Evolutionary conservation across 1,140 invertebrate species (phyloP).

Genomic region (Neodiprion fabricii): DNA sequence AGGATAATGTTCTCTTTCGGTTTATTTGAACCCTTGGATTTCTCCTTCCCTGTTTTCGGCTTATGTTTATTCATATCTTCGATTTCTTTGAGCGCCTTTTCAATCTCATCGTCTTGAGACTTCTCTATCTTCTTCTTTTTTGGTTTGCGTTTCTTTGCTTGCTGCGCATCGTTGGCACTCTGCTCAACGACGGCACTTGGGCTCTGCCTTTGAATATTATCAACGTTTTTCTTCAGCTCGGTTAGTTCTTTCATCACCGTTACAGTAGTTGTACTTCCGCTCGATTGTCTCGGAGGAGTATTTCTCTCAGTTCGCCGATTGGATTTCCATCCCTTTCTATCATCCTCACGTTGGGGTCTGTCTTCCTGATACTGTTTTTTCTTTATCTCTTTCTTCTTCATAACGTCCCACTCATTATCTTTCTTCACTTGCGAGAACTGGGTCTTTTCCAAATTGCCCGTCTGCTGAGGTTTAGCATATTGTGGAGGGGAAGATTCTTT

Average conservation of each 20-base stretch:
- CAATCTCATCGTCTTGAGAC: slow-evolving; percentile 65
- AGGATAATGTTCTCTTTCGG: slow-evolving; percentile 6
- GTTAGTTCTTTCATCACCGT: slow-evolving; percentile 2
- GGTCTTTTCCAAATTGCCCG: slow-evolving; percentile 13
- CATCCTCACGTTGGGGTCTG: background rate
- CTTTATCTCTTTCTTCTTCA: slow-evolving; percentile 39
- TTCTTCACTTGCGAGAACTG: slow-evolving; percentile 21
- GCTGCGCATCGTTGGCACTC: slow-evolving; percentile 24
- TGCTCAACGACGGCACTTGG: slow-evolving; percentile 18
- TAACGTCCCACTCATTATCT: slow-evolving; percentile 40
- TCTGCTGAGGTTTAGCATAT: slow-evolving; percentile 23
- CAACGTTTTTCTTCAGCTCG: slow-evolving; percentile 14
- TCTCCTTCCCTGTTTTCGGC: slow-evolving; percentile 42
- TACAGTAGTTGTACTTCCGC: background rate
- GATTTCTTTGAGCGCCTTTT: slow-evolving; percentile 67
- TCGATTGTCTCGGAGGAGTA: slow-evolving; percentile 15
- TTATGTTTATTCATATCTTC: slow-evolving; percentile 60
- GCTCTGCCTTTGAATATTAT: slow-evolving; percentile 18
- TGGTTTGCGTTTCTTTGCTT: slow-evolving; percentile 54
- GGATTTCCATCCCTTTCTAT: slow-evolving; percentile 10
- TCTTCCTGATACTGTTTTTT: slow-evolving; percentile 33
- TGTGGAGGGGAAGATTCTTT: slow-evolving; percentile 24
- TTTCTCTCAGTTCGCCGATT: slow-evolving; percentile 5
- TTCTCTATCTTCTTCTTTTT: slow-evolving; percentile 59
- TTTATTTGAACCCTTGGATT: slow-evolving; percentile 11